A percentile compares a stretch with the other conserved stretches of the same genome.
phyloP scores from a whole-genome alignment of 2,797 vertebrate genomes.

The Cichlasoma orientale region DNA sequence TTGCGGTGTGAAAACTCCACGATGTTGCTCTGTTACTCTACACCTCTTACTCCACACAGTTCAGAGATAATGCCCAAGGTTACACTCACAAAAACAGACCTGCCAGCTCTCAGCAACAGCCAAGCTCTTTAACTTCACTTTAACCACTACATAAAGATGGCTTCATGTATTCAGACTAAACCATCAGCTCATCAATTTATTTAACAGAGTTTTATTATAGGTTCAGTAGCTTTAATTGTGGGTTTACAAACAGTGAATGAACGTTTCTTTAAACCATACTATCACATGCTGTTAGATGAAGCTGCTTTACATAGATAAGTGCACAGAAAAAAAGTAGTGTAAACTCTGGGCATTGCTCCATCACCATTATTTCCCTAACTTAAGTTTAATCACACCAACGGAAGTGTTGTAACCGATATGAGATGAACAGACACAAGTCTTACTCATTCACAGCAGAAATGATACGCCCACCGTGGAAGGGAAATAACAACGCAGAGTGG shows the following conservation, averaged over 20 bases:
- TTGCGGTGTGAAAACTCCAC: constrained; percentile 73
- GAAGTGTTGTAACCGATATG: constrained; percentile 7
- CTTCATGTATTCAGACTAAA: neutral
- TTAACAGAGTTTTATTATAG: neutral
- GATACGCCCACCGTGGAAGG: neutral
- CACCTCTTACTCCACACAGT: constrained; percentile 62
- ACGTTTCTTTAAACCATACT: neutral
- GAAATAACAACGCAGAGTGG: neutral
- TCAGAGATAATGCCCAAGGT: constrained; percentile 76
- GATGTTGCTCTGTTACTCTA: constrained; percentile 71
- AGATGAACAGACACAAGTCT: constrained; percentile 6
- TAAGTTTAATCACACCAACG: constrained; percentile 26
- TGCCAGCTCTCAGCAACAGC: constrained; percentile 13
- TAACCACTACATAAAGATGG: neutral
- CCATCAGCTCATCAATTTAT: neutral
- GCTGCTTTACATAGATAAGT: constrained; percentile 36
- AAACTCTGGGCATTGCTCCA: neutral
- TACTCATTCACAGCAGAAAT: neutral
- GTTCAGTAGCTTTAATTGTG: neutral
- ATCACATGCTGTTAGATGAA: constrained; percentile 2
- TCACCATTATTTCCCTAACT: constrained; percentile 28
- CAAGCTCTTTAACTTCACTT: neutral
- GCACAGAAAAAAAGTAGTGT: neutral
- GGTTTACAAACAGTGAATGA: neutral
- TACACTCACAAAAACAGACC: constrained; percentile 61